A percentile compares a stretch with the other conserved stretches of the same genome.
phyloP scores from a whole-genome alignment of 2,797 vertebrate genomes.

The Sebastolobus alascanus region DNA sequence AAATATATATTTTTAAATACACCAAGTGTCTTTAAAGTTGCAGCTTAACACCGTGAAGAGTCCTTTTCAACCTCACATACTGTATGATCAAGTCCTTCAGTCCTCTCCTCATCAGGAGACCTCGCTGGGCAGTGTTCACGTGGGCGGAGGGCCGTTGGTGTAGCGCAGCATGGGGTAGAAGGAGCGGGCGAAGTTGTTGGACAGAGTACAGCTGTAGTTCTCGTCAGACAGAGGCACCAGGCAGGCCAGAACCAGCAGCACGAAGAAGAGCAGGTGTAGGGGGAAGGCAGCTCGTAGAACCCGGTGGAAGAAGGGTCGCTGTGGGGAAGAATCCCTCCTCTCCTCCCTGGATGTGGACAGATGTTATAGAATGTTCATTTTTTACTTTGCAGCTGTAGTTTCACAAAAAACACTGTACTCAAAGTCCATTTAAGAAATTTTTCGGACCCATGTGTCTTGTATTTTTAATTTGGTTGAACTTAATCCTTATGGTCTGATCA shows the following conservation, averaged over 20 bases:
- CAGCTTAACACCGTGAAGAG: background rate
- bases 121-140: constrained; percentile 76
- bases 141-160: constrained; percentile 94
- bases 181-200: constrained; percentile 96
- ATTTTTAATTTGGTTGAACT: no score
- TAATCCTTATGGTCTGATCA: no score
- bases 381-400: background rate
- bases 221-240: constrained; percentile 89
- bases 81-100: background rate
- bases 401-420: background rate
- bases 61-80: background rate
- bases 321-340: constrained; percentile 52
- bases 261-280: constrained; percentile 89
- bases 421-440: background rate
- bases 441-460: background rate
- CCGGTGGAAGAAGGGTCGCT: constrained; percentile 86
- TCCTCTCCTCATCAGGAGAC: background rate
- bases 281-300: constrained; percentile 90
- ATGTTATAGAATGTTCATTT: rapidly evolving
- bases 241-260: constrained; percentile 90
- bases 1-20: constrained; percentile 62
- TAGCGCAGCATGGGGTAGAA: constrained; percentile 96
- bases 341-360: constrained; percentile 76
- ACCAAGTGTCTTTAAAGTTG: background rate
- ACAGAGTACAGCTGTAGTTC: constrained; percentile 91